phyloP scores from a whole-genome alignment of 2,113 vertebrate genomes.

The Muscicapa adusta region DNA sequence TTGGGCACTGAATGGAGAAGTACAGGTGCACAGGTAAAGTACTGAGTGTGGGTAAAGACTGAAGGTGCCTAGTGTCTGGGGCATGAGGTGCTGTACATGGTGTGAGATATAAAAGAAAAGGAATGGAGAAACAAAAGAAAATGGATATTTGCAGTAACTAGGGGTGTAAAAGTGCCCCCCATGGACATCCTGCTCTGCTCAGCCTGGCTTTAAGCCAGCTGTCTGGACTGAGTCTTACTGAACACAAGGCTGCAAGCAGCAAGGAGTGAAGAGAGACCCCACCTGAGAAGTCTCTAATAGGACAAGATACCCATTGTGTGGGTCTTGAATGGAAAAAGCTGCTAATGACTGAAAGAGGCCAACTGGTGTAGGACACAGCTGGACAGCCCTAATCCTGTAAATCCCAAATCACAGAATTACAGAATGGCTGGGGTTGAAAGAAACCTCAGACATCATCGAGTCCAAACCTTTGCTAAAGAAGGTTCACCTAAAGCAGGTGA shows the following conservation, averaged over 20 bases:
- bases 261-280: not conserved
- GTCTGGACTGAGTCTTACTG: not conserved
- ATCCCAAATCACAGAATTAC: not conserved
- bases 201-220: not conserved
- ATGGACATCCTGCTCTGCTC: not conserved
- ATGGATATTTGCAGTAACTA: not conserved
- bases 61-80: not conserved
- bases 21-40: not conserved
- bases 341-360: not conserved
- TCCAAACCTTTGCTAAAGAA: not conserved
- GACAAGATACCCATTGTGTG: not conserved
- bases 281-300: not conserved
- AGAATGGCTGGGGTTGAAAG: not conserved
- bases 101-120: not conserved
- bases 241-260: not conserved
- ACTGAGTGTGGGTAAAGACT: not conserved
- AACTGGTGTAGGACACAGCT: not conserved
- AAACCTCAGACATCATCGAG: not conserved
- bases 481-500: not conserved
- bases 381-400: not conserved
- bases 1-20: not conserved
- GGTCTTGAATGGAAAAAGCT: not conserved
- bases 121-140: not conserved
- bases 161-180: not conserved
- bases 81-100: not conserved